These are phyloP conservation scores for Teleogryllus occipitalis DNA, from an alignment of 1,140 invertebrate genomes.

Conservation along the genomic window DNA sequence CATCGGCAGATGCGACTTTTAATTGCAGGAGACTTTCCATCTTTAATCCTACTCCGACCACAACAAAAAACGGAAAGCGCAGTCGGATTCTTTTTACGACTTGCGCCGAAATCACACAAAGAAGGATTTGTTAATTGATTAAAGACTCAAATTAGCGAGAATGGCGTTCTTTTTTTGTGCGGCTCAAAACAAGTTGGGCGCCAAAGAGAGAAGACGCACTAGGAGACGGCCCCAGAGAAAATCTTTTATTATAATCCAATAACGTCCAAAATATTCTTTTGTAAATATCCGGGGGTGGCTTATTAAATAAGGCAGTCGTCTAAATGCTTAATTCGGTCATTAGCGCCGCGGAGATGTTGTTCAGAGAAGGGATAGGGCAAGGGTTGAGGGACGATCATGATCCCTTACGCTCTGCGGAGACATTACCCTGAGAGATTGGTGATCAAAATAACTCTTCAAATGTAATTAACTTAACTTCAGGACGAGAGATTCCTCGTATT, in stretches of 20 bases:
- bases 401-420: too few species aligned
- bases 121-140: not conserved
- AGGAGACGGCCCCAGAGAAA: not conserved
- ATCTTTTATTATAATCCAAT: not conserved
- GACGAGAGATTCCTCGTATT: too few species aligned
- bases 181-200: not conserved
- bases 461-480: too few species aligned
- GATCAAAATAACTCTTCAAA: too few species aligned
- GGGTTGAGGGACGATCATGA: not conserved
- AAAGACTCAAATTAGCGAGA: not conserved
- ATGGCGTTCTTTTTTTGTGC: not conserved
- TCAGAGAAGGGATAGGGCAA: not conserved
- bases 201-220: not conserved
- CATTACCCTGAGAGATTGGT: too few species aligned
- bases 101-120: not conserved
- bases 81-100: too few species aligned
- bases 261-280: not conserved
- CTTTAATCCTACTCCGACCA: too few species aligned
- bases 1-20: too few species aligned
- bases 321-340: not conserved
- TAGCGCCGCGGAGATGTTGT: not conserved
- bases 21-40: too few species aligned
- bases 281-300: not conserved
- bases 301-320: not conserved
- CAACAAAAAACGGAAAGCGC: too few species aligned